These are phyloP conservation scores for Beroe ovata DNA, from an alignment of 37 sponge, comb jelly and placozoan species.

Conservation along the genomic window DNA sequence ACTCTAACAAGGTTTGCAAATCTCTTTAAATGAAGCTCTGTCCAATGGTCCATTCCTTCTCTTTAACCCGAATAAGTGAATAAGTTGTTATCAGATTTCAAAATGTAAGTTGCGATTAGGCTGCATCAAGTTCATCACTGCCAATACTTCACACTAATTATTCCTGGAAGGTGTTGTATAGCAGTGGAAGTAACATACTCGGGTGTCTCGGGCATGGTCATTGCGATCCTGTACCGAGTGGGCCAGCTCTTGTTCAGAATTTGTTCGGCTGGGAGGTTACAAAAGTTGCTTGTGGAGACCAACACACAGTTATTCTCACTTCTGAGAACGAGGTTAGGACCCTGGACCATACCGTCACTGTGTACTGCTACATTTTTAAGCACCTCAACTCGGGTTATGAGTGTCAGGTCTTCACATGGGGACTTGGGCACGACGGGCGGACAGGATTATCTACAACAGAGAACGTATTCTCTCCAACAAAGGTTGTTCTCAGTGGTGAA, in stretches of 20 bases:
- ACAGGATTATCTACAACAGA: neutral
- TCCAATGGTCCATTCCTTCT: too few relatives aligned
- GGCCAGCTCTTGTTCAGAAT: conserved; percentile 19
- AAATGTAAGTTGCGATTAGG: too few relatives aligned
- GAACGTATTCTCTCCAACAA: neutral
- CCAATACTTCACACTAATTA: too few relatives aligned
- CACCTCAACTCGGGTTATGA: too few relatives aligned
- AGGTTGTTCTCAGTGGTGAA: conserved; percentile 26
- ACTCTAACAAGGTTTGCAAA: conserved; percentile 38
- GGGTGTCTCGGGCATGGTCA: conserved; percentile 35
- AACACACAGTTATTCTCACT: conserved; percentile 18
- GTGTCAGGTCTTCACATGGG: conserved; percentile 50
- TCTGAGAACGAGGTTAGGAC: conserved; percentile 44
- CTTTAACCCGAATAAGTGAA: too few relatives aligned
- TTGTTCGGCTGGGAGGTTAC: conserved; percentile 51
- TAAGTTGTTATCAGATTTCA: too few relatives aligned
- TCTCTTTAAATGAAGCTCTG: too few relatives aligned
- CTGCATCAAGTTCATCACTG: too few relatives aligned
- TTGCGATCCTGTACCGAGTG: neutral
- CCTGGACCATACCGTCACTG: too few relatives aligned
- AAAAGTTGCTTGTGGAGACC: conserved; percentile 57
- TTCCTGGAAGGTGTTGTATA: conserved; percentile 17
- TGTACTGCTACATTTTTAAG: too few relatives aligned
- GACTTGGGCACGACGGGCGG: conserved; percentile 44
- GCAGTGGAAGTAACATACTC: conserved; percentile 50